phyloP scores from a whole-genome alignment of 2,888 invertebrate species.

The Tubulanus polymorphus region DNA sequence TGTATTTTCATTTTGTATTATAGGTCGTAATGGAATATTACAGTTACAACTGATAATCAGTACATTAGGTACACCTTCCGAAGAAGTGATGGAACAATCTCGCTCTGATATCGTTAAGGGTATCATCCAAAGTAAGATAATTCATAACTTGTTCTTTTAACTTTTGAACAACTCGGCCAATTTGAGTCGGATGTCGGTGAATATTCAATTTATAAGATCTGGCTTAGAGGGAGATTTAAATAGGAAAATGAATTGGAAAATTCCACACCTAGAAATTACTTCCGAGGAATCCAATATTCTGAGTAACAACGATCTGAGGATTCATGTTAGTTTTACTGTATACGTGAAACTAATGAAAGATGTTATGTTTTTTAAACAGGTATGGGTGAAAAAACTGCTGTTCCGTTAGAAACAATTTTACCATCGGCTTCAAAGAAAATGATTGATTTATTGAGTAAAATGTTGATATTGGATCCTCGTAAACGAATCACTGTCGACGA shows the following conservation, averaged over 20 bases:
- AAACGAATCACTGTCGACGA: constrained; percentile 51
- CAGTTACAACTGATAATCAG: constrained; percentile 55
- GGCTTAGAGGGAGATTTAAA: no score
- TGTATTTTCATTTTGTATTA: no score
- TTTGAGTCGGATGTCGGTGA: no score
- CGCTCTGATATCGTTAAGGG: constrained; percentile 48
- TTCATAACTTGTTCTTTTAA: not conserved
- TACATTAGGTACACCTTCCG: constrained; percentile 53
- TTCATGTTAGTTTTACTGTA: no score
- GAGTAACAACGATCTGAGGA: no score
- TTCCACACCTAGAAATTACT: no score
- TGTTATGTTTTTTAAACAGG: constrained; percentile 18
- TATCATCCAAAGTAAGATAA: constrained; percentile 41
- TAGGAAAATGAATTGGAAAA: no score
- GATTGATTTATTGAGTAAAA: constrained; percentile 42
- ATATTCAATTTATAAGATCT: no score
- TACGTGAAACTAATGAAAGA: no score
- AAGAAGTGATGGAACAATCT: constrained; percentile 38
- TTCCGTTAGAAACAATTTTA: constrained; percentile 49
- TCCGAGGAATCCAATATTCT: no score
- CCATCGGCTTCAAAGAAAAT: constrained; percentile 53
- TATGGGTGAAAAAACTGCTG: constrained; percentile 36
- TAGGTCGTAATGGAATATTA: no score
- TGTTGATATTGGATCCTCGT: constrained; percentile 52
- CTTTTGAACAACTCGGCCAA: no score